Base-by-base conservation (phyloP, 2,888 invertebrate species). In the Cacoxenus indagator region DNA sequence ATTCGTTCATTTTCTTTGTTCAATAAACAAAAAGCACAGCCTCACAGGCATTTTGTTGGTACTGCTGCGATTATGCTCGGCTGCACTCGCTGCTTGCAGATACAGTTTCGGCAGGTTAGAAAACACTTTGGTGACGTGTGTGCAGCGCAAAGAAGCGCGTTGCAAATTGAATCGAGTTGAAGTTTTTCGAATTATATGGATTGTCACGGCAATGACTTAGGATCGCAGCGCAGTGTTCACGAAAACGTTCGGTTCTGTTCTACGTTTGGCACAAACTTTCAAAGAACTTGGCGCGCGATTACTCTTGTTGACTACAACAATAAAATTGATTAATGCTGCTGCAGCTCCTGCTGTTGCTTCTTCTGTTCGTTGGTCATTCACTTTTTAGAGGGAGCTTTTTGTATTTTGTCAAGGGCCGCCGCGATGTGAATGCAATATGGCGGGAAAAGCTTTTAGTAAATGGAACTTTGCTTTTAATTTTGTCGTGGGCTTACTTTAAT, bases 71-170 rank as follows among this genome's bases (percentile, higher is more conserved):
- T 74, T 77, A 26, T 77, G 74, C 65, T 84, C 78, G 27, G 83
- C 81, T 68, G 81, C 27, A 26, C 26, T 82, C 29, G 78, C n/a
- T n/a, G n/a, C 77, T 72, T 81, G 82, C 22, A 79, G 78, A 71
- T 85, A 84, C 46, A 84, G 75, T 71, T 85, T 78, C 65, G 82
- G 85, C 77, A 84, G 73, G 72, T 84, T 84, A 73, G n/a, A n/a
- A n/a, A 84, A 84, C 84, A 84, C 78, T 73, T 85, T 84, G 84
- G 11, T 62, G 61, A 62, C 61, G 43, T 62, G 61, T 62, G 26
- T 26, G 24, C n/a, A n/a, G n/a, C n/a, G n/a, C n/a, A n/a, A n/a
- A n/a, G n/a, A n/a, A n/a, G n/a, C n/a, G n/a, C n/a, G n/a, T n/a
- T n/a, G n/a, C n/a, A n/a, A n/a, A n/a, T n/a, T n/a, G n/a, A n/a